Evolutionary conservation across 2,888 invertebrate species (phyloP).

Genomic region (Temnothorax ravouxi): DNA sequence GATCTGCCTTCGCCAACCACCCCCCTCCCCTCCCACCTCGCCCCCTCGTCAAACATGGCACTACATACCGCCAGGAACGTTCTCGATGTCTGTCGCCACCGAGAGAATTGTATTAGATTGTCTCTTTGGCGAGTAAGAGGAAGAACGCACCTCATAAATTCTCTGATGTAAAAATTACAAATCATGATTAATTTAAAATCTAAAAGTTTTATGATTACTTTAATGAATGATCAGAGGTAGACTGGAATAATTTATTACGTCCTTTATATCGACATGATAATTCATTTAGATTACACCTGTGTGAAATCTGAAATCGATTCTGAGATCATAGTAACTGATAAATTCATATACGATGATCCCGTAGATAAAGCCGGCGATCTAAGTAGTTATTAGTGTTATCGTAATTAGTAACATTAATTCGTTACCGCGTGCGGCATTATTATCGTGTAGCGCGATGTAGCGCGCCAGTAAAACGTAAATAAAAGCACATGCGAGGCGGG

Average conservation of each 20-base stretch:
- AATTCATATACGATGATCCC: constrained; percentile 8
- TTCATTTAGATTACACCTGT: neutral
- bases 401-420: constrained; percentile 50
- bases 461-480: constrained; percentile 16
- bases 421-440: constrained; percentile 26
- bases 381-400: constrained; percentile 48
- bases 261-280: neutral
- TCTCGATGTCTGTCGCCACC: constrained; percentile 22
- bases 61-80: constrained; percentile 54
- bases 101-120: neutral
- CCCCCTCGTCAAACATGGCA: constrained; percentile 54
- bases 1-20: constrained; percentile 63
- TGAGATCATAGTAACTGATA: neutral
- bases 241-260: neutral
- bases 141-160: neutral
- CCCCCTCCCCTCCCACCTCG: constrained; percentile 51
- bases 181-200: neutral
- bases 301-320: neutral
- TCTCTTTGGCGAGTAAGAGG: neutral
- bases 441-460: neutral
- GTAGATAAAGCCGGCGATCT: constrained; percentile 20
- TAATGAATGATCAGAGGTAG: neutral
- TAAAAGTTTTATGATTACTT: neutral
- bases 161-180: neutral
- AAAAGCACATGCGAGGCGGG: constrained; percentile 45